Evolutionary conservation across 2,113 vertebrate genomes (phyloP).

Genomic region (Emydura subglobosa): DNA sequence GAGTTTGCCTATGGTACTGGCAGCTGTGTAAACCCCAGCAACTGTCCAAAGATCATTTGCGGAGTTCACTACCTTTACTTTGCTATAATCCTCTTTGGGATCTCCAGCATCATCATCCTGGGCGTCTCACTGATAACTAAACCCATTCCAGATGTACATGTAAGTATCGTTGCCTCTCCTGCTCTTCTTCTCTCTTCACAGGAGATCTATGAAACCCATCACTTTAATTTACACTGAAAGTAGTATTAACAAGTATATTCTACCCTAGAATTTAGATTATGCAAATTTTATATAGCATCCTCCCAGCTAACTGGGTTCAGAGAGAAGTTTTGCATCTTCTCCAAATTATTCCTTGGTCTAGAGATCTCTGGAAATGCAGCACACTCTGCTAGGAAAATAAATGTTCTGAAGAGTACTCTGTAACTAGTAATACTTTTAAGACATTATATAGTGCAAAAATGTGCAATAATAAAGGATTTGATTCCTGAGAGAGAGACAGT

Average conservation of each 20-base stretch:
- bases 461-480: neutral
- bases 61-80: conserved; percentile 98
- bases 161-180: conserved; percentile 73
- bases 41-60: conserved; percentile 93
- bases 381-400: neutral
- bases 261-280: neutral
- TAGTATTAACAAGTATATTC: neutral
- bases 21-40: conserved; percentile 86
- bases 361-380: neutral
- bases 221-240: neutral
- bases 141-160: conserved; percentile 93
- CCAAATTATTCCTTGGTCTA: neutral
- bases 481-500: neutral
- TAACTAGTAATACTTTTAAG: neutral
- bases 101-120: conserved; percentile 79
- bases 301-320: neutral
- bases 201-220: neutral
- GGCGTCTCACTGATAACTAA: conserved; percentile 89
- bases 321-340: neutral
- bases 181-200: neutral
- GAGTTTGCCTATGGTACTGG: conserved; percentile 93
- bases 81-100: conserved; percentile 87
- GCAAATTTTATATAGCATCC: neutral
- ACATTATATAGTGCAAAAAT: neutral
- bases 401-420: neutral